phyloP scores from a whole-genome alignment of 2,113 vertebrate genomes.

The Psilopsiagon aymara region DNA sequence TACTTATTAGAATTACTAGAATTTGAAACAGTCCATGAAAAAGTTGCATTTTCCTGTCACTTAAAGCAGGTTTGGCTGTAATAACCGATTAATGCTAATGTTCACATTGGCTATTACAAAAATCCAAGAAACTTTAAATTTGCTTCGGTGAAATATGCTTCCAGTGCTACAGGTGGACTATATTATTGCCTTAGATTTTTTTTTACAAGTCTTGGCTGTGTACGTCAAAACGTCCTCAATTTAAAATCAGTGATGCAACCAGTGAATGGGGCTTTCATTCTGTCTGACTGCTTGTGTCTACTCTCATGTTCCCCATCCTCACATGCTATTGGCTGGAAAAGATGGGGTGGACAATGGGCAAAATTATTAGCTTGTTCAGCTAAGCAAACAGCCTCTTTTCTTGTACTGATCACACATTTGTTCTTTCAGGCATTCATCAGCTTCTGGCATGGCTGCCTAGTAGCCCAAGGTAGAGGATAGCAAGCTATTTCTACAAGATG shows the following conservation, averaged over 20 bases:
- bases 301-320: rapidly evolving
- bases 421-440: background rate
- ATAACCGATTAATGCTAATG: background rate
- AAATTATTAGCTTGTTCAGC: background rate
- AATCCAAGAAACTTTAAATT: background rate
- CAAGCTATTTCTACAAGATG: background rate
- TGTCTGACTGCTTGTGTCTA: background rate
- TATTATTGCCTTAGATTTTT: background rate
- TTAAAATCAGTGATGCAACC: background rate
- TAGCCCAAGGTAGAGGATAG: background rate
- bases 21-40: background rate
- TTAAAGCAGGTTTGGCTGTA: background rate
- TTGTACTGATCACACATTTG: background rate
- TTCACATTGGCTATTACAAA: background rate
- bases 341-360: background rate
- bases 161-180: background rate
- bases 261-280: background rate
- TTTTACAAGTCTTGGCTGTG: background rate
- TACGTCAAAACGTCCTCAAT: background rate
- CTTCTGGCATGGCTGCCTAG: background rate
- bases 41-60: background rate
- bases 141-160: background rate
- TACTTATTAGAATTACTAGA: background rate
- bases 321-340: background rate
- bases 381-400: background rate